Evolutionary conservation across 2,113 vertebrate genomes (phyloP), one percentile per base, ranked within the genome.

Genomic region (Chrysochloris asiatica): DNA sequence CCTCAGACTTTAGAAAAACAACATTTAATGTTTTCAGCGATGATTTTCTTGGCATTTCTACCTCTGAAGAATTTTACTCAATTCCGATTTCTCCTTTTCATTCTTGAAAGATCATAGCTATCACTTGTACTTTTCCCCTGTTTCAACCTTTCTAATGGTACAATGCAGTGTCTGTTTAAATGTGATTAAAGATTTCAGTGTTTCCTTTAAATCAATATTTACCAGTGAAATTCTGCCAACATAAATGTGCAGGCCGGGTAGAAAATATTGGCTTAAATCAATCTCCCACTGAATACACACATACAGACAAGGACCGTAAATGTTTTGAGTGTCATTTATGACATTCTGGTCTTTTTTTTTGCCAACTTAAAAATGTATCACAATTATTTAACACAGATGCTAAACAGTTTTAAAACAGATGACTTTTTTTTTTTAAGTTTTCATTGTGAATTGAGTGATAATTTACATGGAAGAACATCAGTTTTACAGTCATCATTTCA

Each of bases 141-240:
- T 72, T 88, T 79, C 89, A 67, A 30, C 77, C 30, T 79, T 84
- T 65, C 76, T 69, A 41, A 47, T 21, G 14, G 90, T 77, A 96
- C 88, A 97, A 95, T 79, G 93, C 36, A 52, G 73, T 41, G 88
- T 90, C 94, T 97, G 95, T 97, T 95, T 82, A 90, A 94, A 94
- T 33, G 88, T 83, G 95, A 97, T 96, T 96, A 92, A 97, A 92
- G 93, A 96, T 96, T 88, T 92, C 93, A 95, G 88, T 97, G 93
- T 97, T 95, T 96, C 81, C 72, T 94, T 95, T 89, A 96, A 95
- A 93, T 93, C 92, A 97, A 96, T 96, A 95, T 97, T 96, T 97
- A 95, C 95, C 61, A 83, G 90, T 76, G 89, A 95, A 95, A 94
- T 76, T 47, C 83, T 30, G 95, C 96, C 96, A 97, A 96, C 72